These are phyloP conservation scores for Drosophila dunni DNA, from an alignment of 1,140 invertebrate species.

Conservation along the genomic window DNA sequence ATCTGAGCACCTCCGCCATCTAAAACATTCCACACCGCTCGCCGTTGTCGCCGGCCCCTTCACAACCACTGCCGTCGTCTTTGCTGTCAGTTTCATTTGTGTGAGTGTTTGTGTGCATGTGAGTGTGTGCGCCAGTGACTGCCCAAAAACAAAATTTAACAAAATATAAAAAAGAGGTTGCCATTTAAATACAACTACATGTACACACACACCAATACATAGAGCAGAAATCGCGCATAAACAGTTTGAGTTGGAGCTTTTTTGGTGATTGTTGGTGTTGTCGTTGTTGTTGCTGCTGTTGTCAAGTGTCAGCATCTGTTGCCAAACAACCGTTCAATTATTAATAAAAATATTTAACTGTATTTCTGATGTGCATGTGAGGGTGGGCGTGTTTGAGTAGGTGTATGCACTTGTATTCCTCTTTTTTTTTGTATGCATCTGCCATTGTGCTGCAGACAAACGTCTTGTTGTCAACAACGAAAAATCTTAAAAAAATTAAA, in stretches of 20 bases:
- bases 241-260: conserved; percentile 41
- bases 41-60: conserved; percentile 63
- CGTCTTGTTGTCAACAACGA: conserved; percentile 26
- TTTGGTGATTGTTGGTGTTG: too few species aligned
- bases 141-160: conserved; percentile 36
- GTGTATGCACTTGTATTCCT: conserved; percentile 13
- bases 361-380: conserved; percentile 6
- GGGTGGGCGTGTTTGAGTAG: background rate
- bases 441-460: conserved; percentile 35
- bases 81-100: conserved; percentile 38
- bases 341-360: conserved; percentile 32
- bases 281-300: background rate
- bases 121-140: conserved; percentile 45
- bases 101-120: conserved; percentile 17
- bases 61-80: conserved; percentile 21
- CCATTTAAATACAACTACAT: conserved; percentile 59
- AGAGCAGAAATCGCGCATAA: conserved; percentile 32
- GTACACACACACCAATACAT: conserved; percentile 15
- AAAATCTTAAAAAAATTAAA: conserved; percentile 49
- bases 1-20: conserved; percentile 37
- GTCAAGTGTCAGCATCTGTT: conserved; percentile 28
- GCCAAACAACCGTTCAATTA: conserved; percentile 33
- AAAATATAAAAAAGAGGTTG: conserved; percentile 52
- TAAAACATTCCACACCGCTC: conserved; percentile 27
- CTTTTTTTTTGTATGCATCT: conserved; percentile 21